These are phyloP conservation scores for Parazoanthus swiftii DNA, from an alignment of 92 coral and sea anemone species.

Conservation along the genomic window DNA sequence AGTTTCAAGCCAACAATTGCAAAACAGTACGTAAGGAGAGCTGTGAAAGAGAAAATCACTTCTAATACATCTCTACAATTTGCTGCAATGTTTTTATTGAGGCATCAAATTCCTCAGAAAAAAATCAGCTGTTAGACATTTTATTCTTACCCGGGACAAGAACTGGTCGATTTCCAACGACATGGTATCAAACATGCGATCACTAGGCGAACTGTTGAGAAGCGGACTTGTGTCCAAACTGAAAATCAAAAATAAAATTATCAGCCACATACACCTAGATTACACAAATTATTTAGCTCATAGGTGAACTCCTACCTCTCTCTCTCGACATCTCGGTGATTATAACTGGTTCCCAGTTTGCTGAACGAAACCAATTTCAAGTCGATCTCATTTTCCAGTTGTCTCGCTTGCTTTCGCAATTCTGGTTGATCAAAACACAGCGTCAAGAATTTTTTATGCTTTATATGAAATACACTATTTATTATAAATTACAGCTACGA, in stretches of 20 bases:
- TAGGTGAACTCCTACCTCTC: slow-evolving; percentile 52
- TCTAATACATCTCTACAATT: background rate
- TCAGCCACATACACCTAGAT: background rate
- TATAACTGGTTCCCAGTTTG: slow-evolving; percentile 93
- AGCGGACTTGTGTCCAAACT: slow-evolving; percentile 95
- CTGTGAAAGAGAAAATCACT: background rate
- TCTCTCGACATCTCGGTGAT: slow-evolving; percentile 81
- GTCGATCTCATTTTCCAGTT: slow-evolving; percentile 96
- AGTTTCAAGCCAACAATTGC: no score
- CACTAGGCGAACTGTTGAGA: slow-evolving; percentile 87
- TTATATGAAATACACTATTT: background rate
- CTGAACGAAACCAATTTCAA: slow-evolving; percentile 95
- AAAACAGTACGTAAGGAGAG: background rate
- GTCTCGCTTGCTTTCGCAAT: slow-evolving; percentile 94
- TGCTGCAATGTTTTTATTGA: background rate
- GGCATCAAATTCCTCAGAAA: background rate
- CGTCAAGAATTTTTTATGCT: background rate
- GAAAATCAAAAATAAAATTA: slow-evolving; percentile 1
- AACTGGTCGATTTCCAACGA: slow-evolving; percentile 93
- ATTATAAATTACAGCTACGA: background rate
- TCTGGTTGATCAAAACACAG: slow-evolving; percentile 44
- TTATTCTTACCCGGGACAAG: slow-evolving; percentile 72
- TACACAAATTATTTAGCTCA: background rate
- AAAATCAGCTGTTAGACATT: background rate
- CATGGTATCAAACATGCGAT: slow-evolving; percentile 96